Evolutionary conservation across 2,797 vertebrate genomes (phyloP).

Genomic region (Falco cherrug): DNA sequence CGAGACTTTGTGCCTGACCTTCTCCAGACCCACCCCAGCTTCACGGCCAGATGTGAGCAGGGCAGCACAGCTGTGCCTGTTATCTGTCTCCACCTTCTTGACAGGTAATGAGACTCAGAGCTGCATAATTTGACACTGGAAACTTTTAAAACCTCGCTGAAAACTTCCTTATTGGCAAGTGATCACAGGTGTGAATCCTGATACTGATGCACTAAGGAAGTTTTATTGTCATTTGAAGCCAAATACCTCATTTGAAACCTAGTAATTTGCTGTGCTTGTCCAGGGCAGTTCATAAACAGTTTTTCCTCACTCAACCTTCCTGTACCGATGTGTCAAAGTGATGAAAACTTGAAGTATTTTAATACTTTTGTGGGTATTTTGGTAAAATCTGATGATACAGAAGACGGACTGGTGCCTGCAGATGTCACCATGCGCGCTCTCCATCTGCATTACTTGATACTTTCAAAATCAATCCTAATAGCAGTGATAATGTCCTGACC

Average conservation of each 20-base stretch:
- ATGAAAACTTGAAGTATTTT: neutral
- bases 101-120: neutral
- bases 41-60: rapidly evolving
- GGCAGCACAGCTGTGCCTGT: rapidly evolving
- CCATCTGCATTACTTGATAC: rapidly evolving
- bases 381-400: neutral
- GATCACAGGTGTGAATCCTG: rapidly evolving
- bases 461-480: neutral
- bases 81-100: neutral
- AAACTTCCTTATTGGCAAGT: neutral
- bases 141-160: neutral
- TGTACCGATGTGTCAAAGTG: neutral
- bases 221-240: neutral
- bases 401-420: neutral
- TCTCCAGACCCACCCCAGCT: rapidly evolving
- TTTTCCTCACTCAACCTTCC: neutral
- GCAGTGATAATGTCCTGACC: neutral
- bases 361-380: neutral
- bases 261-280: neutral
- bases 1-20: neutral
- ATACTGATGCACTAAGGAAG: neutral
- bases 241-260: neutral
- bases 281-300: neutral
- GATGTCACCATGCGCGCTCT: neutral
- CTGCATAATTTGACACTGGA: neutral